phyloP scores from a whole-genome alignment of 2,888 invertebrate genomes.

The Therioaphis trifolii region DNA sequence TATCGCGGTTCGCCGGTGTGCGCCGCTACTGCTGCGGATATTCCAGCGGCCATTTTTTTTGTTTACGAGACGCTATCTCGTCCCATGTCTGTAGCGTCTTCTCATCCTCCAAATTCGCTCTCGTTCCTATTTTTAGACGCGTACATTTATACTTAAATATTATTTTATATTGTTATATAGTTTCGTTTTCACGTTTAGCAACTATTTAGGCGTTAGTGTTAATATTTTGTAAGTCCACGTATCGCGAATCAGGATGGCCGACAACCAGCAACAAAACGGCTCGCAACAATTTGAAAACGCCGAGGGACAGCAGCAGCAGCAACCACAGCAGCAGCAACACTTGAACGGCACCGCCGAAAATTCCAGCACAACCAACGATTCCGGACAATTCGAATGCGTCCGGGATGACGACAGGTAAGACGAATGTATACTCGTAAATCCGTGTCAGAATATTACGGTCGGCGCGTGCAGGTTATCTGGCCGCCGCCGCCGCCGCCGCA shows the following conservation, averaged over 20 bases:
- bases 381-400: slow-evolving; percentile 57
- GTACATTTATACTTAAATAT: slow-evolving; percentile 58
- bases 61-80: slow-evolving; percentile 63
- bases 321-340: slow-evolving; percentile 33
- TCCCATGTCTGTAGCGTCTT: slow-evolving; percentile 60
- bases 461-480: neutral
- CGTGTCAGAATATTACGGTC: neutral
- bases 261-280: slow-evolving; percentile 60
- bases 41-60: slow-evolving; percentile 63
- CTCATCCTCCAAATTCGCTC: slow-evolving; percentile 44
- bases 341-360: slow-evolving; percentile 47
- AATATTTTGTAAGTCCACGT: slow-evolving; percentile 34
- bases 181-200: slow-evolving; percentile 40
- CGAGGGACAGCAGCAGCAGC: slow-evolving; percentile 34
- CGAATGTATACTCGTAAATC: neutral
- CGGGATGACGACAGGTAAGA: slow-evolving; percentile 54
- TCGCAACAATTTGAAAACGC: slow-evolving; percentile 60
- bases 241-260: slow-evolving; percentile 42
- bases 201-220: slow-evolving; percentile 48
- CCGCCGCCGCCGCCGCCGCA: neutral
- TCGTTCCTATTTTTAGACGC: slow-evolving; percentile 63
- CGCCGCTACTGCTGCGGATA: slow-evolving; percentile 61
- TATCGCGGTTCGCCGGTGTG: slow-evolving; percentile 52
- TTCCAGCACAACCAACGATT: slow-evolving; percentile 53
- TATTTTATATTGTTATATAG: slow-evolving; percentile 56